phyloP scores from a whole-genome alignment of 2,113 vertebrate species.

The Raja brachyura region DNA sequence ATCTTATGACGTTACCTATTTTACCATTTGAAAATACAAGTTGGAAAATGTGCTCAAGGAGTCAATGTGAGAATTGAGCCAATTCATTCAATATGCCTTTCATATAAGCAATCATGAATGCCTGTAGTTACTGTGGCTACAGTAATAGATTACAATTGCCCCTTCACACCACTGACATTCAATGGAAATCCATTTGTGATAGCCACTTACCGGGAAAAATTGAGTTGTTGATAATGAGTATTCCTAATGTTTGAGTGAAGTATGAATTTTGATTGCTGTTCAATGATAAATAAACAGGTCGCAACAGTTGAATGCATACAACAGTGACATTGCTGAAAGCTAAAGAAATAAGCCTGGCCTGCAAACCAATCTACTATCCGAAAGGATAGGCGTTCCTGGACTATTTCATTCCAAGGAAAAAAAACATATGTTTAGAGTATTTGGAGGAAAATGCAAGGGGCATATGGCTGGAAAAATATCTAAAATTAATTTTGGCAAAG shows the following conservation, averaged over 20 bases:
- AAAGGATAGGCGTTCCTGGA: not conserved
- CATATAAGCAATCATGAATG: not conserved
- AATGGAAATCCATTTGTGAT: not conserved
- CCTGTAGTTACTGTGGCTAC: not conserved
- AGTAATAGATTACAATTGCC: not conserved
- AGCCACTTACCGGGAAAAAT: not conserved
- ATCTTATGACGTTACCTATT: not conserved
- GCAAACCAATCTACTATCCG: not conserved
- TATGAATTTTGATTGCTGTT: not conserved
- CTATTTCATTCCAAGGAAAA: not conserved
- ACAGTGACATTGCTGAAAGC: not conserved
- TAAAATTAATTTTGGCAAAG: not conserved
- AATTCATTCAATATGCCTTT: conserved; percentile 7
- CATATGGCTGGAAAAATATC: not conserved
- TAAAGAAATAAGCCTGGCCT: too few relatives aligned
- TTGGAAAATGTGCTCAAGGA: not conserved
- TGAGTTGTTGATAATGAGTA: not conserved
- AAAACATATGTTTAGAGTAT: not conserved
- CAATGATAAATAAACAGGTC: not conserved
- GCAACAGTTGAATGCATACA: not conserved
- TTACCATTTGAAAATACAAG: not conserved
- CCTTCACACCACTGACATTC: not conserved
- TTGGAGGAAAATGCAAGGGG: not conserved
- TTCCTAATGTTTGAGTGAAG: not conserved
- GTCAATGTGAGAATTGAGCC: not conserved